Percentiles rank a stretch among this genome's conserved stretches.
Conservation (phyloP, 2,797 vertebrate species). For the Steatocranus sp. region DNA sequence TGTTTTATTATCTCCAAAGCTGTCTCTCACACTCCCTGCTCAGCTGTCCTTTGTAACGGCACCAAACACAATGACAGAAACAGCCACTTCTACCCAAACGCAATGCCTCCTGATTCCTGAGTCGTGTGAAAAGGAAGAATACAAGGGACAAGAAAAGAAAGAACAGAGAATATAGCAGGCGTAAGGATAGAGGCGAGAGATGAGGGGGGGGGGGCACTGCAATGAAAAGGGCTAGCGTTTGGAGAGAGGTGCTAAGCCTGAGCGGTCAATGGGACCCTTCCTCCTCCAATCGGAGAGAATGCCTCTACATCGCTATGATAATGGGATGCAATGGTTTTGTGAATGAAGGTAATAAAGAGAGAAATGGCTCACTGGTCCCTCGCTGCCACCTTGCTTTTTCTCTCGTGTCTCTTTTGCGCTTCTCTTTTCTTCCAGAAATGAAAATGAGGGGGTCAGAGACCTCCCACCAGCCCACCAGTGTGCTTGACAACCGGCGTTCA, state of each 20-base stretch:
- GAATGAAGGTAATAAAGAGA: constrained; percentile 78
- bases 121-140: constrained; percentile 58
- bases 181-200: constrained; percentile 47
- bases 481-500: constrained; percentile 69
- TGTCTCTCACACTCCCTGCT: constrained; percentile 57
- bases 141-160: constrained; percentile 37
- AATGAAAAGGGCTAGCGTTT: constrained; percentile 70
- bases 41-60: constrained; percentile 72
- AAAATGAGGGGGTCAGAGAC: constrained; percentile 76
- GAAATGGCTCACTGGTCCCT: constrained; percentile 70
- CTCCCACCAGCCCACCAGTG: constrained; percentile 74
- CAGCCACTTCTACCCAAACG: constrained; percentile 71
- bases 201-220: constrained; percentile 40
- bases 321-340: constrained; percentile 79
- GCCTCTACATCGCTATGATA: constrained; percentile 77
- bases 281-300: constrained; percentile 73
- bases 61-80: constrained; percentile 74
- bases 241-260: constrained; percentile 72
- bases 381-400: constrained; percentile 63
- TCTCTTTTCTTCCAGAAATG: constrained; percentile 60
- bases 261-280: constrained; percentile 79
- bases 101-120: constrained; percentile 59
- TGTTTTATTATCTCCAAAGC: constrained; percentile 64
- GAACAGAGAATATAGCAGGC: constrained; percentile 49
- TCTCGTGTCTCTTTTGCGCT: constrained; percentile 58